Evolutionary conservation across 2,888 invertebrate species (phyloP), one percentile per base, ranked within the genome.

Genomic region (Xylocampa areola): DNA sequence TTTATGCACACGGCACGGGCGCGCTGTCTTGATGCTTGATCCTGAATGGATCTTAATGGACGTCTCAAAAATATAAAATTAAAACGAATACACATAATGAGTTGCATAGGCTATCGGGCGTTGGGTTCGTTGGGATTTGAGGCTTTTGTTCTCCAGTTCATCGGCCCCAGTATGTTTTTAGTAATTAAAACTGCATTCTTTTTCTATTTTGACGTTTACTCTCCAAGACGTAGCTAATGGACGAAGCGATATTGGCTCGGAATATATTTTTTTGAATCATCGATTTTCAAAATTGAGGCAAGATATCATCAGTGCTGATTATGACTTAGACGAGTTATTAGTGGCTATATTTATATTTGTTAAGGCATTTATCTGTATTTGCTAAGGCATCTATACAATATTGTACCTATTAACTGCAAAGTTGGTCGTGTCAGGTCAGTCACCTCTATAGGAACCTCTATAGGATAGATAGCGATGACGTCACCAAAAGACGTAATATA

Each of bases 31-130:
- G 78, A 82, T 79, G 81, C 83, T 68, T 64, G 79, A 60, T 76
- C 79, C 80, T 89, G 85, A 90, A 89, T 89, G 89, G 85, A 84
- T 82, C 78, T 78, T 90, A 89, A 91, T 90, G 90, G 89, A 84
- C 73, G 86, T 73, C 84, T 82, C 80, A 78, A 85, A 75, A 91
- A 87, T 89, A 90, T 88, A 88, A 90, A 89, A 91, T 90, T 90
- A 90, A 90, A 88, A 86, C 82, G 80, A 79, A 82, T 23, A 35
- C 23, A 8, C 81, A 82, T 90, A 90, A 92, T 90, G 87, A 90
- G 87, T 85, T 87, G 86, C 88, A 87, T 89, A 88, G 87, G 79
- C 82, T 80, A 83, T 87, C 85, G 82, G 68, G 50, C 73, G 68
- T 70, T 47, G 37, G 51, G 55, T 81, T 86, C 83, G 86, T 82